These are phyloP conservation scores for Meiosimyza platycephala DNA, from an alignment of 2,888 invertebrate genomes.

Conservation along the genomic window DNA sequence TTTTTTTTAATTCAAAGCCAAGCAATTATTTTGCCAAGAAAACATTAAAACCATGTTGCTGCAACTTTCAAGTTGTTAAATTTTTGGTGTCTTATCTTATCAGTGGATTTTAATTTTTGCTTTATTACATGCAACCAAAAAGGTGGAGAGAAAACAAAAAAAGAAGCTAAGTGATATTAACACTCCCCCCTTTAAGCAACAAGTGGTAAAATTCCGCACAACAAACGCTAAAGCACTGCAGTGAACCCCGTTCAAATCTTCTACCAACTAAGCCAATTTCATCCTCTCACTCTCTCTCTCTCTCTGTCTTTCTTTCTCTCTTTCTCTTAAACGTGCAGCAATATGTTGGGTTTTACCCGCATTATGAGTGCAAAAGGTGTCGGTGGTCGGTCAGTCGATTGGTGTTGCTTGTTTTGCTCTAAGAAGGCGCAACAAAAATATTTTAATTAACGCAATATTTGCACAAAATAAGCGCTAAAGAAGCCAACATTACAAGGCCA, in stretches of 20 bases:
- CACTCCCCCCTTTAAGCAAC: neutral
- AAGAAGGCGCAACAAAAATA: slow-evolving; percentile 62
- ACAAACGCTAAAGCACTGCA: neutral
- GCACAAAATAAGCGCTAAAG: slow-evolving; percentile 58
- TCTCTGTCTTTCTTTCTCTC: neutral
- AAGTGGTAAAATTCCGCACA: no score
- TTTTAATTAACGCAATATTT: slow-evolving; percentile 66
- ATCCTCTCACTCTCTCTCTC: neutral
- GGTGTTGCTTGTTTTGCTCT: slow-evolving; percentile 37
- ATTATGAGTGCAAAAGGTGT: neutral
- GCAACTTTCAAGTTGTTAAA: neutral
- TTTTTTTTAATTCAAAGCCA: neutral
- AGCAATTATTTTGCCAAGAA: neutral
- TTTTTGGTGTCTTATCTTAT: slow-evolving; percentile 27
- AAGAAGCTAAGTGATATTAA: neutral
- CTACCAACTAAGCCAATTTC: no score
- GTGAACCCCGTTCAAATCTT: neutral
- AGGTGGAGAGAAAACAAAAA: neutral
- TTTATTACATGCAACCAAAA: slow-evolving; percentile 19
- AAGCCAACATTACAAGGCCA: slow-evolving; percentile 63
- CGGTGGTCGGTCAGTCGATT: slow-evolving; percentile 4
- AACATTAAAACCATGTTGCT: neutral
- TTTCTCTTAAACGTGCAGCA: neutral
- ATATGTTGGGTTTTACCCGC: neutral
- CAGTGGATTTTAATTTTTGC: slow-evolving; percentile 30